A percentile compares a stretch with the other conserved stretches of the same genome.
These are phyloP conservation scores for Caenorhabditis sp. DNA, from an alignment of 2,888 invertebrate genomes.

Conservation along the genomic window DNA sequence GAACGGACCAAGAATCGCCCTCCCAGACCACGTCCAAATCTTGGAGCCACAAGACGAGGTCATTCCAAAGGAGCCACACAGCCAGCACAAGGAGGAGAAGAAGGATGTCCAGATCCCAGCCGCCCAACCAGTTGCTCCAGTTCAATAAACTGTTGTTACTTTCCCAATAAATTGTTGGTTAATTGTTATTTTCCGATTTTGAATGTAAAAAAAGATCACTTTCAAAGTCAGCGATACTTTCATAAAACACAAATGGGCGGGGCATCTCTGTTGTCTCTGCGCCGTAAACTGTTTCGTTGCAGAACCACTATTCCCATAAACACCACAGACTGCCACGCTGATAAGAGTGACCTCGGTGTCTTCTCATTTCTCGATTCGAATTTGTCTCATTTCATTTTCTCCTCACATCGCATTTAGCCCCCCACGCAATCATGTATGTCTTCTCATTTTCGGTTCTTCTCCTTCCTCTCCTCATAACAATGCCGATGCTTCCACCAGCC, in stretches of 20 bases:
- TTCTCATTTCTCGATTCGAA: background rate
- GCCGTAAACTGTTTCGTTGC: constrained; percentile 55
- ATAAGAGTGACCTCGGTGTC: constrained; percentile 51
- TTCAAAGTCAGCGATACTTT: constrained; percentile 15
- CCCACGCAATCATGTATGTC: constrained; percentile 59
- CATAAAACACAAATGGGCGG: constrained; percentile 32
- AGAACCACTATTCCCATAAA: constrained; percentile 54
- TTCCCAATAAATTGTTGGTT: constrained; percentile 68
- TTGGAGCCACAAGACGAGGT: constrained; percentile 96
- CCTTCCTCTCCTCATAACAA: constrained; percentile 46
- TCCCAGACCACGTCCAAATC: constrained; percentile 94
- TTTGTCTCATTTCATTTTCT: constrained; percentile 44
- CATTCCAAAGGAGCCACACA: constrained; percentile 77
- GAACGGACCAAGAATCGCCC: constrained; percentile 96
- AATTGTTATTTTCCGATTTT: constrained; percentile 45
- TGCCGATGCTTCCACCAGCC: constrained; percentile 67
- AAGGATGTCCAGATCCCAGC: constrained; percentile 68
- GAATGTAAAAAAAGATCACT: constrained; percentile 1
- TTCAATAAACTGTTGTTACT: constrained; percentile 69
- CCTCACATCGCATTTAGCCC: constrained; percentile 8
- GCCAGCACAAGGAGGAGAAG: constrained; percentile 81
- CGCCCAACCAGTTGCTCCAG: constrained; percentile 68
- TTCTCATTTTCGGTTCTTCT: constrained; percentile 61
- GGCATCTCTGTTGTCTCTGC: background rate
- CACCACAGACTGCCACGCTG: constrained; percentile 33